Evolutionary conservation across 2,888 invertebrate genomes (phyloP), one percentile per base, ranked within the genome.

Genomic region (Hymenopus coronatus): DNA sequence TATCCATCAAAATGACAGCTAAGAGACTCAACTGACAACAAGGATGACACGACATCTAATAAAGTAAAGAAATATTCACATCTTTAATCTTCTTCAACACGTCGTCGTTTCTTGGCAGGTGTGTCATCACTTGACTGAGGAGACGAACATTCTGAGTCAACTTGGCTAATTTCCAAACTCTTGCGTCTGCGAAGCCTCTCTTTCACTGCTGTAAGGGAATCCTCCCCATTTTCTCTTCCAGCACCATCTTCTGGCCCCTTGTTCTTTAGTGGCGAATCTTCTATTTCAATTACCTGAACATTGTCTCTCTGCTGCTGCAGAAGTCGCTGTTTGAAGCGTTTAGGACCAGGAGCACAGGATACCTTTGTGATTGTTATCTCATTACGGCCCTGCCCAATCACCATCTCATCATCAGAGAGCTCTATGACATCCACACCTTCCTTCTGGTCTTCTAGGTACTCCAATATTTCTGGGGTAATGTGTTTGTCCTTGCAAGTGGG

Each of bases 341-440:
- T 89, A 12, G 90, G 90, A 3, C 90, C 90, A 25, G 90, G 90
- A 20, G 91, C 89, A 84, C 90, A 89, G 28, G 91, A 88, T 81
- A 91, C 90, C 89, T 91, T 91, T 9, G 91, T 91, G 88, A 91
- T 91, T 86, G 91, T 91, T 85, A 91, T 91, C 88, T 91, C 90
- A 89, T 90, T 90, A 85, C 90, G 89, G 82, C 90, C 91, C 83
- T 91, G 90, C 30, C 90, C 90, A 87, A 90, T 90, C 46, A 90
- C 90, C 70, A 90, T 90, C 83, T 91, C 91, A 86, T 91, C 91
- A 82, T 91, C 91, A 40, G 91, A 91, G 27, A 91, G 90, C 88
- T 91, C 91, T 83, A 91, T 91, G 28, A 91, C 90, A 88, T 91
- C 91, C 14, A 91, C 91, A 54, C 90, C 90, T 83, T 88, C 86